These are phyloP conservation scores for Molothrus aeneus DNA, from an alignment of 2,797 vertebrate species.

Conservation along the genomic window DNA sequence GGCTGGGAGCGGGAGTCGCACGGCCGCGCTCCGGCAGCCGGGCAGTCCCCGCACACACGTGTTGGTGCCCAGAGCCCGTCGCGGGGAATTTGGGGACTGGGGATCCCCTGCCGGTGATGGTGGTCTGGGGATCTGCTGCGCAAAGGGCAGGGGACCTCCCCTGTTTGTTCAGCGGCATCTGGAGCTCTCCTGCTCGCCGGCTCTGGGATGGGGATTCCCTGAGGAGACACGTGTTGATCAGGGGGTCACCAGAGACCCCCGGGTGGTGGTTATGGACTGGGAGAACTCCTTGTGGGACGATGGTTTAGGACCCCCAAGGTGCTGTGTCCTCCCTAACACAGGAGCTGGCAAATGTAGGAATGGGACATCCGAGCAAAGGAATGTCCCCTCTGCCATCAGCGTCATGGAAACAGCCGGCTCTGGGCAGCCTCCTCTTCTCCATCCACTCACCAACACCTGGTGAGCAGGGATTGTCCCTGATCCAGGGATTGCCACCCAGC, in stretches of 20 bases:
- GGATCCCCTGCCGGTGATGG: not conserved
- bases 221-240: not conserved
- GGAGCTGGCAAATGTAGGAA: not conserved
- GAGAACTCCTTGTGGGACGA: accelerated
- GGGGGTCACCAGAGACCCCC: not conserved
- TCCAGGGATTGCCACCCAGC: not conserved
- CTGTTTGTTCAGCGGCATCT: accelerated
- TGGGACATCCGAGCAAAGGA: not conserved
- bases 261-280: not conserved
- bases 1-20: accelerated
- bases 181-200: accelerated
- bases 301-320: not conserved
- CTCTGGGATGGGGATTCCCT: not conserved
- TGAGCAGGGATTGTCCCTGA: accelerated
- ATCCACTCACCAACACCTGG: not conserved
- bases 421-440: not conserved
- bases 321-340: not conserved
- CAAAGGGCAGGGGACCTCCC: accelerated
- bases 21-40: not conserved
- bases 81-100: accelerated
- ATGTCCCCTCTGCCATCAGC: not conserved
- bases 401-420: accelerated
- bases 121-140: not conserved
- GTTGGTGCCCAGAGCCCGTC: not conserved
- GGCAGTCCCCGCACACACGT: accelerated